Conservation (phyloP, 2,113 vertebrate genomes). For the Apaloderma vittatum region DNA sequence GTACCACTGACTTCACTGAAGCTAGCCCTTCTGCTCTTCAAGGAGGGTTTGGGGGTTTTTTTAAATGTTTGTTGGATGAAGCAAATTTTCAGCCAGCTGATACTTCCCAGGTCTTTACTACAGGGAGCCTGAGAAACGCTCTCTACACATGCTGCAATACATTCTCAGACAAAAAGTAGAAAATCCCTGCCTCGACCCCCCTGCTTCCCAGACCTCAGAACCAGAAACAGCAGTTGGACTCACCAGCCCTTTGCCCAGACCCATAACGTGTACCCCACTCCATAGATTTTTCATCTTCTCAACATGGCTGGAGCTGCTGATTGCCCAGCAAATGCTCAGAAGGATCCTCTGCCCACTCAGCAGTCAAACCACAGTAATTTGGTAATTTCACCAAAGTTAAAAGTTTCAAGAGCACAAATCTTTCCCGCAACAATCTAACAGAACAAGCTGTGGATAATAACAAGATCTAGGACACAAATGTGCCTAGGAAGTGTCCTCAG, state of each 20-base stretch:
- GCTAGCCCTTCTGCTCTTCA: background rate
- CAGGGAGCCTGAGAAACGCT: background rate
- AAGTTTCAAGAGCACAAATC: background rate
- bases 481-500: background rate
- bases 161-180: background rate
- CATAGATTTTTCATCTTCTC: background rate
- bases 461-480: background rate
- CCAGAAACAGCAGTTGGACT: background rate
- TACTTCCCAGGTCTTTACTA: background rate
- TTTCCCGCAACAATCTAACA: background rate
- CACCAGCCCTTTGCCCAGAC: background rate
- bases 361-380: background rate
- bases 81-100: background rate
- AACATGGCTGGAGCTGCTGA: rapidly evolving
- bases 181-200: background rate
- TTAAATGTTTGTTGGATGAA: background rate
- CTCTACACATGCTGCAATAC: background rate
- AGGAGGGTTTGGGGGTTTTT: background rate
- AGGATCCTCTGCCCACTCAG: background rate
- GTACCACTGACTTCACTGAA: background rate
- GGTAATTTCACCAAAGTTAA: background rate
- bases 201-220: background rate
- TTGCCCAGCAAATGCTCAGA: background rate
- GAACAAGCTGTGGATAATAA: background rate
- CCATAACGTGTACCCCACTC: background rate